Evolutionary conservation across 1,140 invertebrate species (phyloP).

Genomic region (Drosophila littoralis): DNA sequence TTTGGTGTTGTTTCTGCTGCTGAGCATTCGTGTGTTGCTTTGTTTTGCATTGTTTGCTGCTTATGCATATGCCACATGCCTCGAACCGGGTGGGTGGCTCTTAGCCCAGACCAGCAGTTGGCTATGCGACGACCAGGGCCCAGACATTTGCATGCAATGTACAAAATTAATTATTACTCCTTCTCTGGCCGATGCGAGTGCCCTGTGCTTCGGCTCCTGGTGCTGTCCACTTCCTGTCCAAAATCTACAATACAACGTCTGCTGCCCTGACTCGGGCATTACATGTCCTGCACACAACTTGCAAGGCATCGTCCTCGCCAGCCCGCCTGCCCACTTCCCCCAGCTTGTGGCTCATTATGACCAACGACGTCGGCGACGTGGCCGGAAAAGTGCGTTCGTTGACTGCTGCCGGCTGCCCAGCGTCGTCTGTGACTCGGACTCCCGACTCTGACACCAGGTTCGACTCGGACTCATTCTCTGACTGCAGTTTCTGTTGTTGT

Average conservation of each 20-base stretch:
- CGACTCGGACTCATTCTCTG: slow-evolving; percentile 4
- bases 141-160: slow-evolving; percentile 81
- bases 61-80: slow-evolving; percentile 72
- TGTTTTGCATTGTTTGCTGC: slow-evolving; percentile 65
- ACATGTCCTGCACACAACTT: slow-evolving; percentile 80
- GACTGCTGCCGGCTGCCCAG: slow-evolving; percentile 71
- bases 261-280: slow-evolving; percentile 59
- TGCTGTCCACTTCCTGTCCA: slow-evolving; percentile 62
- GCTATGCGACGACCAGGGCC: slow-evolving; percentile 28
- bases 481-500: slow-evolving; percentile 48
- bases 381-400: slow-evolving; percentile 82
- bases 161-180: slow-evolving; percentile 80
- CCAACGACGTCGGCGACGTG: slow-evolving; percentile 49
- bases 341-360: slow-evolving; percentile 69
- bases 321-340: background rate
- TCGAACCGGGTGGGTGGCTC: background rate
- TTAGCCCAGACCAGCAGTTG: background rate
- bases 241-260: slow-evolving; percentile 68
- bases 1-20: slow-evolving; percentile 40
- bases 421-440: slow-evolving; percentile 42
- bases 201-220: slow-evolving; percentile 22
- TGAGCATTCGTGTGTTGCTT: slow-evolving; percentile 42
- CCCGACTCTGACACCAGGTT: slow-evolving; percentile 11
- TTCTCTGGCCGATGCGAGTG: slow-evolving; percentile 9
- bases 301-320: slow-evolving; percentile 61